Conservation (phyloP, 2,113 vertebrate genomes). For the Nothocercus julius region DNA sequence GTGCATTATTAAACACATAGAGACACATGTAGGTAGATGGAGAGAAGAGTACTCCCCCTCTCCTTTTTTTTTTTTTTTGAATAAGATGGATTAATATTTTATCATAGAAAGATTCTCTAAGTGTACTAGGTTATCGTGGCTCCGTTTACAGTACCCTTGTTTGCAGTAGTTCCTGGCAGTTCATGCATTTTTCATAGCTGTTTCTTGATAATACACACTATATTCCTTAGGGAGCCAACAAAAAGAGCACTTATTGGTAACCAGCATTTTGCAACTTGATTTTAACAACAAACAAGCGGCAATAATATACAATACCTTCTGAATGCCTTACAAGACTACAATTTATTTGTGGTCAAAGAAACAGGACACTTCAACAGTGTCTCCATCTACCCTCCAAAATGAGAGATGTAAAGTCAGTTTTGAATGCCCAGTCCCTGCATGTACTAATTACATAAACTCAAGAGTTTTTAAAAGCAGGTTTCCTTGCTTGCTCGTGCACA, state of each 20-base stretch:
- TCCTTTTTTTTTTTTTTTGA: neutral
- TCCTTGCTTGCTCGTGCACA: neutral
- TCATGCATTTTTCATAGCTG: slow-evolving; percentile 67
- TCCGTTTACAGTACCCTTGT: slow-evolving; percentile 35
- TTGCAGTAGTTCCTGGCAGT: slow-evolving; percentile 56
- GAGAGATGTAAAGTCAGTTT: neutral
- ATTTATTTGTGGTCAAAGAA: neutral
- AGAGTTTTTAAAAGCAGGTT: neutral
- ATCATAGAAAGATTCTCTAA: neutral
- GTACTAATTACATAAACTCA: neutral
- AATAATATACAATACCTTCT: neutral
- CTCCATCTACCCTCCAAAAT: neutral
- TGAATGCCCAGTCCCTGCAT: neutral
- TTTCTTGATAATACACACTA: slow-evolving; percentile 57
- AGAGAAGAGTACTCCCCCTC: neutral
- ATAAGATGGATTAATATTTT: neutral
- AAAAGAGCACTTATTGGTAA: slow-evolving; percentile 20
- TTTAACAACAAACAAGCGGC: neutral
- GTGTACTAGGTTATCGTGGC: slow-evolving; percentile 2
- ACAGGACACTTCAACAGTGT: neutral
- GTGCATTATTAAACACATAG: neutral
- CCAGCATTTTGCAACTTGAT: slow-evolving; percentile 2
- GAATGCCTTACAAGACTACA: neutral
- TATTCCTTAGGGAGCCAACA: slow-evolving; percentile 38
- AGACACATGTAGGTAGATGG: neutral